phyloP scores from a whole-genome alignment of 1,140 invertebrate genomes.

The Tetramorium parvispinum region DNA sequence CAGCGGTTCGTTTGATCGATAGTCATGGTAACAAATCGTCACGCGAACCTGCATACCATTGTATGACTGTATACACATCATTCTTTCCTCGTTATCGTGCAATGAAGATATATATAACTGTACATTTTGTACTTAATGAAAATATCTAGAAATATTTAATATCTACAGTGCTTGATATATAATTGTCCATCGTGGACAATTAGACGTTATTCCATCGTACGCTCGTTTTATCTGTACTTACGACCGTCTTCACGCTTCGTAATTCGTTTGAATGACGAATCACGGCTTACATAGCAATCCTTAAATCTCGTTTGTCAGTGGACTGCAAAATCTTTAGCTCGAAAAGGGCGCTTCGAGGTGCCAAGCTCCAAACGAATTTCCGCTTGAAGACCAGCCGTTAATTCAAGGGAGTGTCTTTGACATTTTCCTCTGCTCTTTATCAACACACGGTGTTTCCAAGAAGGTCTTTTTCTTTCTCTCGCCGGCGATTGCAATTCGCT shows the following conservation, averaged over 20 bases:
- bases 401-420: conserved; percentile 67
- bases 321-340: conserved; percentile 33
- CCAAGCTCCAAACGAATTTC: conserved; percentile 59
- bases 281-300: conserved; percentile 7
- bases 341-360: not conserved
- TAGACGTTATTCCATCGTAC: not conserved
- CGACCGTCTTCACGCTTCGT: not conserved
- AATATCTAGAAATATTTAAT: conserved; percentile 12
- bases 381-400: conserved; percentile 60
- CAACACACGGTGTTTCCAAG: conserved; percentile 38
- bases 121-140: not conserved
- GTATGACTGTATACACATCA: not conserved
- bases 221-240: not conserved
- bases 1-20: conserved; percentile 61
- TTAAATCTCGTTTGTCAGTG: conserved; percentile 13
- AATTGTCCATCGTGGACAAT: not conserved
- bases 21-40: conserved; percentile 10
- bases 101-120: not conserved
- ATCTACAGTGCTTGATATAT: not conserved
- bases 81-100: not conserved
- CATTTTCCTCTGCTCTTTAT: conserved; percentile 59
- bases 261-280: conserved; percentile 28
- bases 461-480: not conserved
- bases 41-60: not conserved
- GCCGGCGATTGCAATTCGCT: conserved; percentile 30